Conservation (phyloP, 2,888 invertebrate species). For the Tridacna gigas region DNA sequence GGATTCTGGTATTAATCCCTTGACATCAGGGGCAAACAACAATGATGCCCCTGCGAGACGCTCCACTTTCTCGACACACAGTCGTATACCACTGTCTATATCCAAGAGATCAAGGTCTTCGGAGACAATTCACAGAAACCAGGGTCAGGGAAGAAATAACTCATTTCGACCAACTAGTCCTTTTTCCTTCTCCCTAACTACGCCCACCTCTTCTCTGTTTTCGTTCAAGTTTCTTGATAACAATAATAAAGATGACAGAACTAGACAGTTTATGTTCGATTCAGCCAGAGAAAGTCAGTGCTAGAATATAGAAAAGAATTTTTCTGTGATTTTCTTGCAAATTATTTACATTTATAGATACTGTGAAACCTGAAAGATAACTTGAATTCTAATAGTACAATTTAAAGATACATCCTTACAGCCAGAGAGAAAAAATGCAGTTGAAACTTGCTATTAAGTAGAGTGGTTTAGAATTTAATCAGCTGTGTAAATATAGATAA, state of each 20-base stretch:
- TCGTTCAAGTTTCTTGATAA: conserved; percentile 77
- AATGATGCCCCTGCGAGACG: conserved; percentile 49
- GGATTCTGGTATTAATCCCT: conserved; percentile 21
- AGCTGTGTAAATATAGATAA: too few species aligned
- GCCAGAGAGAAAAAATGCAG: too few species aligned
- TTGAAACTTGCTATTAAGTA: too few species aligned
- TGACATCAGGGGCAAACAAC: conserved; percentile 22
- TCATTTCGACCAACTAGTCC: conserved; percentile 66
- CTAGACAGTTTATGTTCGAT: conserved; percentile 9
- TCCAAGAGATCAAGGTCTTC: conserved; percentile 75
- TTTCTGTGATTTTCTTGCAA: too few species aligned
- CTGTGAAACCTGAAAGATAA: too few species aligned
- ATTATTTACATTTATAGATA: too few species aligned
- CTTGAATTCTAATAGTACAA: too few species aligned
- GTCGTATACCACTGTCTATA: conserved; percentile 52
- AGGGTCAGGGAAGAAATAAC: conserved; percentile 25
- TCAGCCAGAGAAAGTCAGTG: conserved; percentile 20
- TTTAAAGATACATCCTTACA: too few species aligned
- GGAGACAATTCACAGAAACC: conserved; percentile 64
- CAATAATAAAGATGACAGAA: conserved; percentile 13
- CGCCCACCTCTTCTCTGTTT: conserved; percentile 73
- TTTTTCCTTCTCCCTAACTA: conserved; percentile 76
- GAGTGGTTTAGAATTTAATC: too few species aligned
- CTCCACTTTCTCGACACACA: conserved; percentile 60
- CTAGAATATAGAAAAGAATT: not conserved